Base-by-base conservation (phyloP, 2,113 vertebrate species). In the Pomatorhinus ruficollis region DNA sequence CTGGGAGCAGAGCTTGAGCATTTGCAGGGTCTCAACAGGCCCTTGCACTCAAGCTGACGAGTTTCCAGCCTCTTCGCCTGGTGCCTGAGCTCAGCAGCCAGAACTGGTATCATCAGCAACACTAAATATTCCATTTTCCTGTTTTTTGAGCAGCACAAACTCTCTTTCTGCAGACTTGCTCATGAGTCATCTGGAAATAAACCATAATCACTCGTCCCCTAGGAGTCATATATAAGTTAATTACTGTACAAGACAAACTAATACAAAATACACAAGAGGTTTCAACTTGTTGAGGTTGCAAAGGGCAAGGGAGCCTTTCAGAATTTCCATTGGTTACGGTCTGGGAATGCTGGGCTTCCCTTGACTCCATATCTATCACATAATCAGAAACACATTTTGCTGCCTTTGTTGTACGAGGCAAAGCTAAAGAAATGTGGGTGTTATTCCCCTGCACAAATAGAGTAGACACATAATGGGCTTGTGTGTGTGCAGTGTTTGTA, bases 121-220 rank as follows among this genome's bases (percentile, higher is more conserved):
- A 86, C 15, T 20, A 77, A 69, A 93, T 52, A 39, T 68, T 71
- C 60, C 22, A 20, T 81, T 91, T 65, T 81, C 74, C 53, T 54
- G 4, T 88, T 66, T 93, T 88, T 45, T 63, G 57, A 83, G 65
- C 42, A 71, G 64, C 49, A 76, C 39, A 72, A 83, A 95, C 76
- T 64, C 71, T 61, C 12, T 56, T 95, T 85, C 92, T 74, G 88
- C 79, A 90, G 91, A 75, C 64, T 70, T 49, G 57, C 61, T 80
- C 59, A 60, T 97, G 95, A 97, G 59, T 93, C 88, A 92, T 83
- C 64, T 89, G 90, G 89, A 92, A 96, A 96, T 93, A 89, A 93
- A 74, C 31, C 64, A 56, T 61, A 70, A 78, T 79, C 22, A 63
- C 70, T 91, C 94, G 57, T 94, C 95, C 83, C 74, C 45, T 45